phyloP scores from a whole-genome alignment of 2,797 vertebrate genomes.

The Oreonectes daqikongensis region DNA sequence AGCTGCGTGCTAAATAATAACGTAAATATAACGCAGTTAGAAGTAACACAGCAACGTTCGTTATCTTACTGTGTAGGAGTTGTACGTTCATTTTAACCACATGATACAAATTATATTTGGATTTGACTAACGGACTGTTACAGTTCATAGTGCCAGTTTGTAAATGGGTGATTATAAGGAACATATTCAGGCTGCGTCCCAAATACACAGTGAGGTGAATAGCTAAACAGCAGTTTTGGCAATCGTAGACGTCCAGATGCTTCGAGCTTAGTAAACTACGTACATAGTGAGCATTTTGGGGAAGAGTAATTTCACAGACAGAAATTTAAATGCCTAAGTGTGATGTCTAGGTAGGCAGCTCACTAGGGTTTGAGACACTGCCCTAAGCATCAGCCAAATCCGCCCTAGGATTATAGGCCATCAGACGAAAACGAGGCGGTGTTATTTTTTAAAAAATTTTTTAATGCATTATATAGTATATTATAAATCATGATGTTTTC shows the following conservation, averaged over 20 bases:
- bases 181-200: conserved; percentile 7
- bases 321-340: not conserved
- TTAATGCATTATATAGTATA: not conserved
- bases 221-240: conserved; percentile 3
- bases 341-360: not conserved
- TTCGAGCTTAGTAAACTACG: not conserved
- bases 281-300: not conserved
- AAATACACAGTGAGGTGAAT: not conserved
- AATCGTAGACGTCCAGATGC: not conserved
- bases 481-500: not conserved
- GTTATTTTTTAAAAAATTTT: too few species aligned
- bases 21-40: not conserved
- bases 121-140: not conserved
- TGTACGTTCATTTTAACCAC: not conserved
- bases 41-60: not conserved
- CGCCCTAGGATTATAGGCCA: too few species aligned
- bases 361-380: not conserved
- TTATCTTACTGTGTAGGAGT: not conserved
- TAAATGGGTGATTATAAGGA: conserved; percentile 17
- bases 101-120: not conserved
- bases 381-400: not conserved
- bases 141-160: conserved; percentile 9
- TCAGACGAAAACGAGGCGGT: too few species aligned
- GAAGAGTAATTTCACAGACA: not conserved
- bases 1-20: conserved; percentile 32